Conservation (phyloP, 1,140 invertebrate genomes). For the Hesperophylax magnus region DNA sequence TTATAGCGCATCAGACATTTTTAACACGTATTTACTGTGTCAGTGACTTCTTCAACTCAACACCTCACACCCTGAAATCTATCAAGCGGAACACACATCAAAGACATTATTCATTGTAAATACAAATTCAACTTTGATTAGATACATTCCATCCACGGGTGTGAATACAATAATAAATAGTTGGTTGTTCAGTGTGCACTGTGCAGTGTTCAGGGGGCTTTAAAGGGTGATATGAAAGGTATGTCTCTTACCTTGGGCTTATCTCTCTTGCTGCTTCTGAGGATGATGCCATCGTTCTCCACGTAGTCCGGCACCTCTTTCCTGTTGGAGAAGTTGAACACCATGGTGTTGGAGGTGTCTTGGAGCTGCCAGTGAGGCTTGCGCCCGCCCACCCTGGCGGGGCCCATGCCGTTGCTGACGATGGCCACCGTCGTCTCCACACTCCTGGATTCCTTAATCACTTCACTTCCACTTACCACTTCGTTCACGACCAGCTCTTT, state of each 20-base stretch:
- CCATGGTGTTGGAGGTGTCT: slow-evolving; percentile 82
- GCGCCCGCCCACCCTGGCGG: slow-evolving; percentile 52
- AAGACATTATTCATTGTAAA: too few species aligned
- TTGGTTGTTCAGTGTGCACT: too few species aligned
- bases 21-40: too few species aligned
- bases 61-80: too few species aligned
- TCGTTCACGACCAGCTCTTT: slow-evolving; percentile 59
- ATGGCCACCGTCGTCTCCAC: slow-evolving; percentile 23
- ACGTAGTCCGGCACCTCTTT: slow-evolving; percentile 92
- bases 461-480: slow-evolving; percentile 54
- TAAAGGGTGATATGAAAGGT: neutral
- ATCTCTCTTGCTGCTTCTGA: slow-evolving; percentile 76
- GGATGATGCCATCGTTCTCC: slow-evolving; percentile 87
- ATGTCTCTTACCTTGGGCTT: slow-evolving; percentile 77
- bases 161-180: too few species aligned
- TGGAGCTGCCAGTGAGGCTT: slow-evolving; percentile 59
- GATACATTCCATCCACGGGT: too few species aligned
- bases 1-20: too few species aligned
- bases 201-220: too few species aligned
- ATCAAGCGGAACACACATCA: too few species aligned
- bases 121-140: too few species aligned
- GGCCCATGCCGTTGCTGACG: slow-evolving; percentile 54
- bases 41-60: too few species aligned
- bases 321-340: slow-evolving; percentile 88
- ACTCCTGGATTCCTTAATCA: slow-evolving; percentile 28